Evolutionary conservation across 2,888 invertebrate genomes (phyloP).

Genomic region (Drosophila atripex): DNA sequence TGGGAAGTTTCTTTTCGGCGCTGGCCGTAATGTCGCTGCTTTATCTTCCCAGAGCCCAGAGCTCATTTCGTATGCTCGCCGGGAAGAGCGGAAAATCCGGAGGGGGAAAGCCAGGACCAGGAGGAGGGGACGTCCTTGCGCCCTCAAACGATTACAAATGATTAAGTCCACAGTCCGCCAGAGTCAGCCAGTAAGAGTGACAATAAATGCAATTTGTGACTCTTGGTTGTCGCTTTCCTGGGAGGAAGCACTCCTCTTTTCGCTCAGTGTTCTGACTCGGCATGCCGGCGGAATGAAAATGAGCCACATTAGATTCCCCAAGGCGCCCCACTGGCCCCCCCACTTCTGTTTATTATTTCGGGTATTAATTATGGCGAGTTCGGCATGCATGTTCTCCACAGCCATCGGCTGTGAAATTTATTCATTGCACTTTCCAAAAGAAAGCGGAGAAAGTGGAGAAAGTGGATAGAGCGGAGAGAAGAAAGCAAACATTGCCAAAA

Average conservation of each 20-base stretch:
- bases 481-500: conserved; percentile 19
- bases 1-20: conserved; percentile 25
- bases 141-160: conserved; percentile 75
- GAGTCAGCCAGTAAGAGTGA: conserved; percentile 20
- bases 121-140: conserved; percentile 14
- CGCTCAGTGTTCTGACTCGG: not conserved
- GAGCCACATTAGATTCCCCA: conserved; percentile 53
- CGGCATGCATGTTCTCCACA: conserved; percentile 2
- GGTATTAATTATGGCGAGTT: conserved; percentile 59
- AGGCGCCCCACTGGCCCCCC: conserved; percentile 42
- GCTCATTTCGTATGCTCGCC: conserved; percentile 56
- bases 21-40: not conserved
- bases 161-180: conserved; percentile 66
- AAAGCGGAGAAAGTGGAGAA: conserved; percentile 18
- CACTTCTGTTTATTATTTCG: conserved; percentile 65
- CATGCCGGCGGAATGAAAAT: conserved; percentile 47
- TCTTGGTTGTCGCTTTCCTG: not conserved
- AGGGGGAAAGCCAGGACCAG: not conserved
- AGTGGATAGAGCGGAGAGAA: conserved; percentile 17
- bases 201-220: conserved; percentile 48
- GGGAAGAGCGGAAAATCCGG: conserved; percentile 2
- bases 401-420: conserved; percentile 60
- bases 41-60: conserved; percentile 13
- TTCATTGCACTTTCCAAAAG: conserved; percentile 50
- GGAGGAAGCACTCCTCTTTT: not conserved